A percentile compares a stretch with the other conserved stretches of the same genome.
Conservation (phyloP, 2,797 vertebrate species). For the Cercopithecus diana region DNA sequence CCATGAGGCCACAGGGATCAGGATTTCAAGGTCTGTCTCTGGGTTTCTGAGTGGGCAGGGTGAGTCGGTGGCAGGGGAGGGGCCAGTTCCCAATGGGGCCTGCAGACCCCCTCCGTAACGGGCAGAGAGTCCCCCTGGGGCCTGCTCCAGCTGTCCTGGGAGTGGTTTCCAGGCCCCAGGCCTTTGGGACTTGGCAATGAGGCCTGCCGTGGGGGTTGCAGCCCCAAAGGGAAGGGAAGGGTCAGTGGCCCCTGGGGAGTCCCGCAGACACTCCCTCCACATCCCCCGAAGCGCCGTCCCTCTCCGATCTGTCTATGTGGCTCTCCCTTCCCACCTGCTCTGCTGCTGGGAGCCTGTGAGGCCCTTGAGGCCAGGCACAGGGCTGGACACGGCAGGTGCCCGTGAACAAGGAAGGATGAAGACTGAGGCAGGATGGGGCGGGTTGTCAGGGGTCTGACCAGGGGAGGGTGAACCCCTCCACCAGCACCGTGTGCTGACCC, state of each 20-base stretch:
- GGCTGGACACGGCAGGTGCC: accelerated
- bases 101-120: no score
- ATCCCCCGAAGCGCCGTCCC: background rate
- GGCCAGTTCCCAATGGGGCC: background rate
- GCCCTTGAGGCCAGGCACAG: background rate
- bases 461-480: background rate
- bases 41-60: background rate
- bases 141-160: background rate
- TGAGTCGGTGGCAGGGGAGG: background rate
- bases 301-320: background rate
- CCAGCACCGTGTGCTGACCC: no score
- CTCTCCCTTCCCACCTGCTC: background rate
- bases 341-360: background rate
- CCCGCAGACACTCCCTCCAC: background rate
- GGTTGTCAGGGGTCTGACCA: background rate
- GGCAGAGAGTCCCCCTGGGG: background rate
- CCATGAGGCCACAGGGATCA: background rate
- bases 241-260: accelerated
- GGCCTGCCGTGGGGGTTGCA: background rate
- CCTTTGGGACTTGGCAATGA: background rate
- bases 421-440: background rate
- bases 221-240: background rate
- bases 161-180: background rate
- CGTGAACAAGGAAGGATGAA: no score
- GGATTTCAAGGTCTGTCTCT: background rate